These are phyloP conservation scores for Ancistrus triradiatus DNA, from an alignment of 2,113 vertebrate species.

Conservation along the genomic window DNA sequence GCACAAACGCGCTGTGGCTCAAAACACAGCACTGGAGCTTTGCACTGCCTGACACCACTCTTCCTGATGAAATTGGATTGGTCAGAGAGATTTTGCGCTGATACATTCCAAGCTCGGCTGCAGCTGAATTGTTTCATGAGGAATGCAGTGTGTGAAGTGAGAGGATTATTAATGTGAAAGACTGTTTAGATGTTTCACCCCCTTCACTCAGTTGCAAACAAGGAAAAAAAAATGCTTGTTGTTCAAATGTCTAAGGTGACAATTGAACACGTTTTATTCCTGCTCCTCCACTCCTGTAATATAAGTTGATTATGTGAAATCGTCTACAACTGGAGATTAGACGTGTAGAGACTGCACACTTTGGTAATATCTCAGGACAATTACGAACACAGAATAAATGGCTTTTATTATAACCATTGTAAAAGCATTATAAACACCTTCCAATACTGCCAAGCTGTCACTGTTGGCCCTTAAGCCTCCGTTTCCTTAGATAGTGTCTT, in stretches of 20 bases:
- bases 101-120: conserved; percentile 4
- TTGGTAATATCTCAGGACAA: too few species aligned
- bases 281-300: conserved; percentile 26
- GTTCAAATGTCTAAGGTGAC: conserved; percentile 35
- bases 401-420: too few species aligned
- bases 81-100: background rate
- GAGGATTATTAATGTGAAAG: conserved; percentile 24
- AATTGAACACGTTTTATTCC: conserved; percentile 29
- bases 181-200: conserved; percentile 32
- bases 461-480: too few species aligned
- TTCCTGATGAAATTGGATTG: conserved; percentile 3
- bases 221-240: conserved; percentile 14
- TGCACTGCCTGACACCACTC: background rate
- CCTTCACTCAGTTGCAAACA: conserved; percentile 19
- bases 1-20: background rate
- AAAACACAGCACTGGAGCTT: background rate
- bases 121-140: background rate
- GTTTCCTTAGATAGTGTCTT: too few species aligned
- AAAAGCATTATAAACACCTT: too few species aligned
- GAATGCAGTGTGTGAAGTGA: conserved; percentile 16
- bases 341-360: too few species aligned
- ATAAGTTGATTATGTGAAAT: conserved; percentile 1
- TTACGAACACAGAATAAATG: too few species aligned
- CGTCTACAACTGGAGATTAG: too few species aligned
- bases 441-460: too few species aligned